Evolutionary conservation across 2,888 invertebrate genomes (phyloP).

Genomic region (Pseudanteris insignis): DNA sequence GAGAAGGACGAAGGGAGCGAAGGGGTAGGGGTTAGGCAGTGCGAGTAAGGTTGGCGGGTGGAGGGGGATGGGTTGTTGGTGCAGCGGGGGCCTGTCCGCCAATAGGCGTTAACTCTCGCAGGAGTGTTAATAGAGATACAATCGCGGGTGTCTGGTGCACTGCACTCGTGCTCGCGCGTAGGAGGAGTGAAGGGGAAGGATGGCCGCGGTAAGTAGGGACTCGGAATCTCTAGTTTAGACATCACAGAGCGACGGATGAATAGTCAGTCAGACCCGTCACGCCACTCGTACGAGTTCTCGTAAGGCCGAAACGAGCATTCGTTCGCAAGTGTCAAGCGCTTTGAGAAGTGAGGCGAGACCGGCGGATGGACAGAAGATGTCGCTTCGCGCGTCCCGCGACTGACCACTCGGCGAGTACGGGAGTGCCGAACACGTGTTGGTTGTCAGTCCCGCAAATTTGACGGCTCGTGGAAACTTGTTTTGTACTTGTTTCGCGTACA

Average conservation of each 20-base stretch:
- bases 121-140: conserved; percentile 66
- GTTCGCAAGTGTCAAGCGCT: conserved; percentile 58
- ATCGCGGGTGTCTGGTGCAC: conserved; percentile 65
- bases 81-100: conserved; percentile 46
- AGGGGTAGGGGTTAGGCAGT: conserved; percentile 36
- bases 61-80: conserved; percentile 17
- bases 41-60: conserved; percentile 22
- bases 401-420: too few relatives aligned
- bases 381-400: conserved; percentile 4
- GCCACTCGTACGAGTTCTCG: conserved; percentile 64
- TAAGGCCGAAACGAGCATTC: not conserved
- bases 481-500: too few relatives aligned
- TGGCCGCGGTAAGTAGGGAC: conserved; percentile 62
- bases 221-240: conserved; percentile 65
- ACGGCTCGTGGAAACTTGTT: too few relatives aligned
- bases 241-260: conserved; percentile 67
- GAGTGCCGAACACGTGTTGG: too few relatives aligned
- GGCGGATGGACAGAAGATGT: conserved; percentile 6
- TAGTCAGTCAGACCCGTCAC: conserved; percentile 67
- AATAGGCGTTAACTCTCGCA: conserved; percentile 57
- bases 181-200: conserved; percentile 55
- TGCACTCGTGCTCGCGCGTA: conserved; percentile 62
- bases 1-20: conserved; percentile 15
- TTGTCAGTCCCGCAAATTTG: too few relatives aligned
- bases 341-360: conserved; percentile 1